Percentiles rank a stretch among this genome's conserved stretches.
phyloP scores from a whole-genome alignment of 2,888 invertebrate species.

The Nephrotoma flavescens region DNA sequence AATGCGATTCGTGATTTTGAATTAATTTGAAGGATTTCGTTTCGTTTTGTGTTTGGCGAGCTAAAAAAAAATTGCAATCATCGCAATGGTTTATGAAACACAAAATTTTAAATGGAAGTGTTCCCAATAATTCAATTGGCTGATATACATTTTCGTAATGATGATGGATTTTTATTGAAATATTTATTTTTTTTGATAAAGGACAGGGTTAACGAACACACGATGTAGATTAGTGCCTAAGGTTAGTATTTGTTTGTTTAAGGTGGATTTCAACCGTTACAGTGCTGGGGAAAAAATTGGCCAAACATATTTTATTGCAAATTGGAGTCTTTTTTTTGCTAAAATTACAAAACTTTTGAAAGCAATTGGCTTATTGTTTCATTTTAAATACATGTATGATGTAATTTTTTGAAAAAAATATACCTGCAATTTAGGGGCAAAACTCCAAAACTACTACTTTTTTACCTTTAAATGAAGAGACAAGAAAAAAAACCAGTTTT shows the following conservation, averaged over 20 bases:
- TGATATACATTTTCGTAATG: background rate
- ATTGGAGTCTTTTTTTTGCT: too few relatives aligned
- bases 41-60: background rate
- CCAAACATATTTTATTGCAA: too few relatives aligned
- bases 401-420: too few relatives aligned
- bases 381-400: too few relatives aligned
- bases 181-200: background rate
- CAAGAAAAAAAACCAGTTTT: too few relatives aligned
- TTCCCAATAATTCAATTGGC: background rate
- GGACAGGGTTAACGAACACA: background rate
- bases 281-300: too few relatives aligned
- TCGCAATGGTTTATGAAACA: background rate
- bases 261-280: background rate
- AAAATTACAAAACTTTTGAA: too few relatives aligned
- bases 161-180: background rate
- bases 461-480: too few relatives aligned
- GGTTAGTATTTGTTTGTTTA: background rate
- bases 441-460: too few relatives aligned
- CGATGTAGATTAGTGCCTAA: background rate
- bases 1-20: background rate
- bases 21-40: background rate
- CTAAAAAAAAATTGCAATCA: background rate
- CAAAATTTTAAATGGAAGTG: background rate
- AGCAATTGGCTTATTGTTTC: too few relatives aligned
- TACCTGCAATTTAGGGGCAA: too few relatives aligned